phyloP scores from a whole-genome alignment of 1,140 invertebrate genomes.

The Danaus plexippus region DNA sequence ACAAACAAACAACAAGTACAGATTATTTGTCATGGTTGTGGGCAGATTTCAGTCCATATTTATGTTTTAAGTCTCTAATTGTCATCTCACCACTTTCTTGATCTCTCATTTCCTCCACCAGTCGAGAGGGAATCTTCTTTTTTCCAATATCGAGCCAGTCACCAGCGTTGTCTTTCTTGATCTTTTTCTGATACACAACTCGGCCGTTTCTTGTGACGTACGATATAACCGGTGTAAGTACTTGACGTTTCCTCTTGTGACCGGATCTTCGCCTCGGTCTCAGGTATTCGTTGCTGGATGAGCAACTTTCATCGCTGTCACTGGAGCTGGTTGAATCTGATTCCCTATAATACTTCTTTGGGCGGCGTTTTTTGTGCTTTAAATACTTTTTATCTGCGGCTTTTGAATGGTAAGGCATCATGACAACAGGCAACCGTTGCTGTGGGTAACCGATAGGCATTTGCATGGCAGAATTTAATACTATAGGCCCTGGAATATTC shows the following conservation, averaged over 20 bases:
- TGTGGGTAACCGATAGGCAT: constrained; percentile 26
- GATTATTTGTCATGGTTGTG: constrained; percentile 8
- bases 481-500: neutral
- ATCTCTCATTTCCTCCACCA: constrained; percentile 10
- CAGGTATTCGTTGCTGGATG: constrained; percentile 17
- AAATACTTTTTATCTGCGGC: constrained; percentile 23
- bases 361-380: constrained; percentile 23
- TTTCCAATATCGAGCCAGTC: constrained; percentile 43
- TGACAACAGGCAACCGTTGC: constrained; percentile 36
- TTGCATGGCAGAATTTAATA: constrained; percentile 21
- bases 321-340: constrained; percentile 24
- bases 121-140: constrained; percentile 14
- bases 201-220: constrained; percentile 47
- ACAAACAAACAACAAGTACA: constrained; percentile 6
- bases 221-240: constrained; percentile 29
- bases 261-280: constrained; percentile 12
- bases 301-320: constrained; percentile 25
- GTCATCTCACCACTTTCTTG: constrained; percentile 21
- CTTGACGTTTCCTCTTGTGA: constrained; percentile 21
- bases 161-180: constrained; percentile 43
- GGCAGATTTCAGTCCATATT: constrained; percentile 14
- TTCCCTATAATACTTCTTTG: constrained; percentile 20
- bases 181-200: constrained; percentile 55
- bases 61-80: constrained; percentile 21
- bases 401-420: constrained; percentile 44